Evolutionary conservation across 1,140 invertebrate genomes (phyloP), one percentile per base, ranked within the genome.

Genomic region (Tetragnatha versicolor): DNA sequence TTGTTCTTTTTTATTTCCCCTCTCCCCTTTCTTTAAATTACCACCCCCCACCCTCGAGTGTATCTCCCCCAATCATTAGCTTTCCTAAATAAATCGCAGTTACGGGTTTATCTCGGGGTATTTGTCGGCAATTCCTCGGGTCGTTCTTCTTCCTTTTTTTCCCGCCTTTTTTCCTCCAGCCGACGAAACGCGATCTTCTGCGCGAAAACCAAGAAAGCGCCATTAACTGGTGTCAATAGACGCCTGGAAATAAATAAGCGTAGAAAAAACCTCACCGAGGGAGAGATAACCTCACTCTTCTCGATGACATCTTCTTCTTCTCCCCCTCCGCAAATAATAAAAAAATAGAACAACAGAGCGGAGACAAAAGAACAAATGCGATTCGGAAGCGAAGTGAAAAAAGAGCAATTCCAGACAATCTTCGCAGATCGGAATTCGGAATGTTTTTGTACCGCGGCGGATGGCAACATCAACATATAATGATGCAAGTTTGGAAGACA

Each of bases 381-480:
- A 33, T 14, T 27, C n/a, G 22, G 37, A 63, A 66, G 49, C 14
- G 49, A 22, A 20, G 7, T 14, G 22, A 51, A 51, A 51, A 51
- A 51, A 51, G 25, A 27, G 63, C 63, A 22, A 66, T 66, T 66
- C 49, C 33, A 66, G 63, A 47, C 63, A 66, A 66, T 65, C 61
- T 65, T 45, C 61, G 61, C 39, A 65, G 61, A 65, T 66, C 63
- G 63, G 63, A 66, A 66, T 66, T 66, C 63, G 17, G 63, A 66
- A 66, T 66, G 63, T 66, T 66, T 66, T 66, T 66, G 63, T 66
- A 17, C 27, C 25, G 27, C 22, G 29, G 63, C 17, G 49, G 42
- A 66, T 66, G 17, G 63, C 63, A 66, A 66, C 63, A 66, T 66
- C 63, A 66, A 66, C 63, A 66, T 66, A 66, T 66, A 66, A 66